phyloP scores from a whole-genome alignment of 2,797 vertebrate genomes.

The Silurus lanzhouensis region DNA sequence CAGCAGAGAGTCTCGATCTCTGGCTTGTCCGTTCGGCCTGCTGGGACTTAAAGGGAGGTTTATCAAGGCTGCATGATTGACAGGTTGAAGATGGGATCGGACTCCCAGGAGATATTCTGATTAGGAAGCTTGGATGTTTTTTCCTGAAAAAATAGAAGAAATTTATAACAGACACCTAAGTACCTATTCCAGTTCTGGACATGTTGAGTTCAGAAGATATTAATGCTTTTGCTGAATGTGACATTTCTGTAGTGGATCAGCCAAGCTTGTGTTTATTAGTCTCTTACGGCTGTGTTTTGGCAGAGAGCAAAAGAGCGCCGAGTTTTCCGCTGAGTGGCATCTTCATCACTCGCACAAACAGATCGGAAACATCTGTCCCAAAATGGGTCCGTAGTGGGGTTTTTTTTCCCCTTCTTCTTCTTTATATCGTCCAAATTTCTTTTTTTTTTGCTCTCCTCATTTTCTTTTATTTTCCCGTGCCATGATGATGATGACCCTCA shows the following conservation, averaged over 20 bases:
- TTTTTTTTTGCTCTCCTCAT: neutral
- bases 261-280: neutral
- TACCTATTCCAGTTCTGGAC: neutral
- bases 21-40: constrained; percentile 35
- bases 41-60: constrained; percentile 42
- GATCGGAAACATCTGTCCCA: constrained; percentile 74
- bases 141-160: neutral
- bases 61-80: constrained; percentile 31
- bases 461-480: neutral
- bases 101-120: constrained; percentile 12
- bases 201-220: neutral
- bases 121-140: constrained; percentile 14
- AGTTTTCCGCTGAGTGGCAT: constrained; percentile 35
- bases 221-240: neutral
- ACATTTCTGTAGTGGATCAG: neutral
- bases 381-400: constrained; percentile 41
- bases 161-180: neutral
- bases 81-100: constrained; percentile 19
- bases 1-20: constrained; percentile 42
- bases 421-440: constrained; percentile 1
- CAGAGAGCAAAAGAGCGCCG: constrained; percentile 21
- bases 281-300: constrained; percentile 30
- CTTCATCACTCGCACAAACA: constrained; percentile 60
- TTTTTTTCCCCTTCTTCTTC: neutral
- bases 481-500: neutral